Evolutionary conservation across 2,888 invertebrate species (phyloP).

Genomic region (Chymomyza amoena): DNA sequence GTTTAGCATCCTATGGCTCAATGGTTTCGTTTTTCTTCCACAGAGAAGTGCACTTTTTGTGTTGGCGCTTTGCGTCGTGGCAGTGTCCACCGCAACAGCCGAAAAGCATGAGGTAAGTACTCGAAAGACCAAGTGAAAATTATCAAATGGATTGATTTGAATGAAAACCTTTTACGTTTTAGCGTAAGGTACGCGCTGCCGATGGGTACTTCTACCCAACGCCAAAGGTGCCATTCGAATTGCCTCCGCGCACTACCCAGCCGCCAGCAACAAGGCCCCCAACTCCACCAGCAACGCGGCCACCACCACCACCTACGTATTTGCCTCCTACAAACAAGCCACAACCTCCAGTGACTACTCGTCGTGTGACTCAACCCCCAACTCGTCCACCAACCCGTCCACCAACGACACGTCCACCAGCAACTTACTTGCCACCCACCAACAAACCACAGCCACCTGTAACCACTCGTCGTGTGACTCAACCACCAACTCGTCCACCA

Average conservation of each 20-base stretch:
- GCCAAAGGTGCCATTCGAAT: slow-evolving; percentile 69
- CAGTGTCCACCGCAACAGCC: slow-evolving; percentile 64
- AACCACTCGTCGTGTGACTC: slow-evolving; percentile 25
- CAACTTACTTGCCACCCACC: slow-evolving; percentile 53
- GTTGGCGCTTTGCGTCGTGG: slow-evolving; percentile 75
- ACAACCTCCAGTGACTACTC: slow-evolving; percentile 43
- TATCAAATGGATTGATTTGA: background rate
- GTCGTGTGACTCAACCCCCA: slow-evolving; percentile 42
- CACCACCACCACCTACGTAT: slow-evolving; percentile 45
- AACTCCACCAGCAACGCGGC: slow-evolving; percentile 41
- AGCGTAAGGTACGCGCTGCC: slow-evolving; percentile 71
- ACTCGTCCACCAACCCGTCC: slow-evolving; percentile 33
- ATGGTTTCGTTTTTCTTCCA: slow-evolving; percentile 15
- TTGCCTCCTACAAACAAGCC: slow-evolving; percentile 53
- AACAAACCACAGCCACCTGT: slow-evolving; percentile 47
- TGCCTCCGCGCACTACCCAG: slow-evolving; percentile 47
- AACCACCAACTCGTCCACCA: slow-evolving; percentile 16
- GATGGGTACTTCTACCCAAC: slow-evolving; percentile 72
- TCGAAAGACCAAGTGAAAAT: background rate
- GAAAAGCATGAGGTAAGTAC: slow-evolving; percentile 69
- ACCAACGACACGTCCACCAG: slow-evolving; percentile 30
- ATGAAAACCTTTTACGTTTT: background rate
- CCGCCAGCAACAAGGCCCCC: slow-evolving; percentile 51
- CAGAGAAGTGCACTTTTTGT: slow-evolving; percentile 76
- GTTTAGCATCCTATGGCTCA: background rate